phyloP scores from a whole-genome alignment of 2,113 vertebrate species.

The Isichthys henryi region DNA sequence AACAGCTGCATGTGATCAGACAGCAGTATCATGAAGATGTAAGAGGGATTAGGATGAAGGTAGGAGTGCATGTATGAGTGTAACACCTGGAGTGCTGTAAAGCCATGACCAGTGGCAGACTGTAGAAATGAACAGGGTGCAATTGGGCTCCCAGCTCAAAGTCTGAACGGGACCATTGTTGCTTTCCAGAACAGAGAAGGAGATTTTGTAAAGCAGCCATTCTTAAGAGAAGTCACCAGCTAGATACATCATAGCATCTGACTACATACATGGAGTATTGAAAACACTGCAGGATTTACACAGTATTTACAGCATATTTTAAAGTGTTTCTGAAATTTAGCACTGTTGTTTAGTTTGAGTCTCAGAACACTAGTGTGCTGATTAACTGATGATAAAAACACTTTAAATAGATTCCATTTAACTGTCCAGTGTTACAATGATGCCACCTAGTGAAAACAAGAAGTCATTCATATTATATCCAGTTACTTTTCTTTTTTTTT shows the following conservation, averaged over 20 bases:
- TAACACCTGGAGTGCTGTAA: not conserved
- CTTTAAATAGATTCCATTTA: no score
- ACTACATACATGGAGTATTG: not conserved
- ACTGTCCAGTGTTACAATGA: not conserved
- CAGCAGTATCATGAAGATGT: slow-evolving; percentile 71
- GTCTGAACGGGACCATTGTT: not conserved
- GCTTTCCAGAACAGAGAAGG: not conserved
- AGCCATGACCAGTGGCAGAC: not conserved
- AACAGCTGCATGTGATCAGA: slow-evolving; percentile 72
- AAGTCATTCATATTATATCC: not conserved
- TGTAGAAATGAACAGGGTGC: not conserved
- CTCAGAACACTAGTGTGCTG: not conserved
- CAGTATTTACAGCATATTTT: not conserved
- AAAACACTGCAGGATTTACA: not conserved
- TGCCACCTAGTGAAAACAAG: not conserved
- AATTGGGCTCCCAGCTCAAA: not conserved
- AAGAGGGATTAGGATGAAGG: slow-evolving; percentile 64
- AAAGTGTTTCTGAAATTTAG: not conserved
- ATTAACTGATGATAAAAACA: no score
- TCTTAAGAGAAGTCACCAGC: not conserved
- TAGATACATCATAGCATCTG: not conserved
- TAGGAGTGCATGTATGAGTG: slow-evolving; percentile 59
- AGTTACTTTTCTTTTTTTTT: not conserved
- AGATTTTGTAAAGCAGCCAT: not conserved
- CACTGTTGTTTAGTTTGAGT: not conserved